Conservation (phyloP, 2,797 vertebrate genomes). For the Ctenopoma kingsleyae region DNA sequence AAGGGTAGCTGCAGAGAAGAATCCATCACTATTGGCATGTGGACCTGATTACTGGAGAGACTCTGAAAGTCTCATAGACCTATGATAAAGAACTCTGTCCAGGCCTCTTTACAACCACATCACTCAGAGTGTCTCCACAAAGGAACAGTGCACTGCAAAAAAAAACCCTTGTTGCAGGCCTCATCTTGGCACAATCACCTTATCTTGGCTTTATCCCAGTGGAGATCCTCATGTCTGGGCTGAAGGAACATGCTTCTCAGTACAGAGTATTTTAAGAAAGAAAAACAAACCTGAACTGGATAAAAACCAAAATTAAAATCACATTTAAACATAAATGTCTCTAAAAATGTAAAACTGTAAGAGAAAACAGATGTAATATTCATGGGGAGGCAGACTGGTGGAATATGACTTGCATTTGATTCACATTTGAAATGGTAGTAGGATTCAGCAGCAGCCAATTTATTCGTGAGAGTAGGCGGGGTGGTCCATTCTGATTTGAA, state of each 20-base stretch:
- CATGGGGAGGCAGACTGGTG: slow-evolving; percentile 21
- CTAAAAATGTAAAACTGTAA: slow-evolving; percentile 27
- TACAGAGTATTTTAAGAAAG: slow-evolving; percentile 19
- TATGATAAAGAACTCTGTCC: slow-evolving; percentile 84
- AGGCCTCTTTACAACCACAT: slow-evolving; percentile 80
- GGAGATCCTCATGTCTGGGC: slow-evolving; percentile 35
- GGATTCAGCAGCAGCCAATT: slow-evolving; percentile 52
- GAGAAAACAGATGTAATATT: slow-evolving; percentile 51
- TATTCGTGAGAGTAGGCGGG: slow-evolving; percentile 40
- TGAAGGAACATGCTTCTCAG: slow-evolving; percentile 16
- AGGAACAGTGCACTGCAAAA: slow-evolving; percentile 52
- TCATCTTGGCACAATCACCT: slow-evolving; percentile 57
- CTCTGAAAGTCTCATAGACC: slow-evolving; percentile 80
- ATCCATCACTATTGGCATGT: slow-evolving; percentile 86
- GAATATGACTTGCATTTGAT: slow-evolving; percentile 48
- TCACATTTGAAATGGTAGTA: slow-evolving; percentile 48
- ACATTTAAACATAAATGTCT: slow-evolving; percentile 30
- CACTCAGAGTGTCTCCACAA: slow-evolving; percentile 80
- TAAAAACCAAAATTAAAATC: slow-evolving; percentile 23
- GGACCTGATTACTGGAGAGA: slow-evolving; percentile 80
- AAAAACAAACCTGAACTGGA: slow-evolving; percentile 17
- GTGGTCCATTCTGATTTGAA: slow-evolving; percentile 63
- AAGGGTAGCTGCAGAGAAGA: slow-evolving; percentile 59
- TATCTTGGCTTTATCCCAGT: slow-evolving; percentile 43
- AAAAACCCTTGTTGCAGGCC: slow-evolving; percentile 17